Base-by-base conservation (phyloP, 2,888 invertebrate genomes). In the Tenthredo notha region DNA sequence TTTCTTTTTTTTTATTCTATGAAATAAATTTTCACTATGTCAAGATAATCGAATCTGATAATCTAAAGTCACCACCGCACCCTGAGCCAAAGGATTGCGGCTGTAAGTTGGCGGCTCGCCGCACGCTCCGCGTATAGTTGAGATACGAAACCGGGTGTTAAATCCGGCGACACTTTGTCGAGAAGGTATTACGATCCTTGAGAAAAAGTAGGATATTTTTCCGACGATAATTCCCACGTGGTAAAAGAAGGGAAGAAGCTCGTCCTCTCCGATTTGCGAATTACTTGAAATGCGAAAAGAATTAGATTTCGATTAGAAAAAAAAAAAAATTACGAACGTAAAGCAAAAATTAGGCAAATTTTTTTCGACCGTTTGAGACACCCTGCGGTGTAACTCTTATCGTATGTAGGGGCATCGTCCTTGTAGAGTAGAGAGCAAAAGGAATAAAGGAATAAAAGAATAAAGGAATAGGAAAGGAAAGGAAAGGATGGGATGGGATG, bases 401-500 rank as follows among this genome's bases (percentile, higher is more conserved):
- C 33, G 33, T 33, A 33, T 33, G 12, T 12, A 50, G 74, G 75
- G 84, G 77, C 84, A 33, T 84, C 29, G n/a, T 25, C 54, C 21
- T 77, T 37, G 50, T 9, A 33, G 50, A n/a, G 33, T 18, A 5
- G 61, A 54, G 77, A 40, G 40, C 3, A 74, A 70, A 47, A 29
- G 82, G 54, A n/a, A 77, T 12, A 43, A 67, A 50, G 85, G 33
- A 58, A 58, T 75, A 75, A 47, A 29, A 77, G 54, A n/a, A 77
- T 12, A 43, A 67, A 50, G 85, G 33, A 58, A 58, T 75, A 75
- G 72, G 84, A 83, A 86, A 84, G 85, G 84, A 33, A 33, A 33
- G 86, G 84, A 87, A 33, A 50, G 85, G 43, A 58, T 47, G 72
- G 72, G 84, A 83, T 86, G 83, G 86, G 84, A 37, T 7, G 1